Percentiles rank a stretch among this genome's conserved stretches.
These are phyloP conservation scores for Heliconius hermathena DNA, from an alignment of 1,140 invertebrate genomes.

Conservation along the genomic window DNA sequence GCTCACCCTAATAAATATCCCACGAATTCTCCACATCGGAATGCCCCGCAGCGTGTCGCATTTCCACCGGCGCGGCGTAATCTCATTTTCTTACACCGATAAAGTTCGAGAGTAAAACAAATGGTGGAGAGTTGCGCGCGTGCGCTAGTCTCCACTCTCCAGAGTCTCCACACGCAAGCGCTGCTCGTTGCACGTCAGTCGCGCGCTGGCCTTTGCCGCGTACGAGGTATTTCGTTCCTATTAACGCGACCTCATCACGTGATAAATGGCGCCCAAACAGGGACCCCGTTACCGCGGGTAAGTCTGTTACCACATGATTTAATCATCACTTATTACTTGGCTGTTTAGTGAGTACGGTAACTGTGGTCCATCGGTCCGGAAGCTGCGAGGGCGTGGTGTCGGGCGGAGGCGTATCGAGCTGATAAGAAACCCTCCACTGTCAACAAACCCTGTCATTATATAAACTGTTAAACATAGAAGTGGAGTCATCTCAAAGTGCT, in stretches of 20 bases:
- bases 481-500: slow-evolving; percentile 58
- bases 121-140: slow-evolving; percentile 59
- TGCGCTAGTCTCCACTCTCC: slow-evolving; percentile 45
- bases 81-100: slow-evolving; percentile 68
- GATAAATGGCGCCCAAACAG: slow-evolving; percentile 74
- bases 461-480: slow-evolving; percentile 59
- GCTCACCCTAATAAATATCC: slow-evolving; percentile 52
- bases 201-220: slow-evolving; percentile 64
- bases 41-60: slow-evolving; percentile 63
- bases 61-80: slow-evolving; percentile 58
- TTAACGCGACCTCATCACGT: slow-evolving; percentile 50
- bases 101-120: slow-evolving; percentile 72
- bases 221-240: slow-evolving; percentile 38
- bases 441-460: slow-evolving; percentile 72
- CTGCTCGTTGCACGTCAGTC: slow-evolving; percentile 58
- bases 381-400: slow-evolving; percentile 59
- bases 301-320: slow-evolving; percentile 50
- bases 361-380: slow-evolving; percentile 52
- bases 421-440: slow-evolving; percentile 69
- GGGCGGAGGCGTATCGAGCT: slow-evolving; percentile 60
- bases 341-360: not conserved
- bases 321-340: slow-evolving; percentile 13
- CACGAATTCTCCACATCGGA: slow-evolving; percentile 57
- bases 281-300: slow-evolving; percentile 70
- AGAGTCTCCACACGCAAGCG: slow-evolving; percentile 60